Base-by-base conservation (phyloP, 2,113 vertebrate genomes). In the Poeciliopsis occidentalis region DNA sequence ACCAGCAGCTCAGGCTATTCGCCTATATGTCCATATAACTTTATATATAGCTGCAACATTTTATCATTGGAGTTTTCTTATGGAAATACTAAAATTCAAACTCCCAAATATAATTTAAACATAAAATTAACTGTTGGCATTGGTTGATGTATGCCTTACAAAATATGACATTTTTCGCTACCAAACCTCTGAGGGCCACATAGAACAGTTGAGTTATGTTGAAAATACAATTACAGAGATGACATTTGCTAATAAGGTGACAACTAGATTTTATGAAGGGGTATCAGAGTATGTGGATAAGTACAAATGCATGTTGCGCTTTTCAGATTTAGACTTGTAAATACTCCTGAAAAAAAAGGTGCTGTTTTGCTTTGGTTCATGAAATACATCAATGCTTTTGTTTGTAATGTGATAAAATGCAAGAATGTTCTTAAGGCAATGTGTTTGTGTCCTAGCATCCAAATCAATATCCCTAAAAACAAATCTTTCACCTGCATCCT, bases 1-100 rank as follows among this genome's bases (percentile, higher is more conserved):
- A 90, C 87, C 63, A 83, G 69, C 76, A 67, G 37, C 67, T 77
- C 24, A 37, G 71, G 51, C 65, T 67, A 54, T 72, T 30, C 1
- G 37, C 78, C 62, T 72, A 29, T 74, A 75, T 39, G 54, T 64
- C 51, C 69, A 72, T 63, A 67, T 71, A 78, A 37, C 17, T 47
- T 19, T 19, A 15, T 47, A 47, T 19, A 47, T 19, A 47, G 44
- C 4, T 57, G 51, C 8, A 57, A 57, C 51, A 10, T 47, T 57
- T 22, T 10, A 10, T 24, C 22, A n/a, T n/a, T 10, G 8, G 51
- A 57, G 22, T 10, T 24, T n/a, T 7, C 24, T 57, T 57, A 57
- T n/a, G 51, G 15, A 54, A 54, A n/a, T 22, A n/a, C 8, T 57
- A 57, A 5, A 57, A 57, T 57, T 8, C 22, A 57, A 24, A 57